These are phyloP conservation scores for Ceryle rudis DNA, from an alignment of 2,797 vertebrate species.

Conservation along the genomic window DNA sequence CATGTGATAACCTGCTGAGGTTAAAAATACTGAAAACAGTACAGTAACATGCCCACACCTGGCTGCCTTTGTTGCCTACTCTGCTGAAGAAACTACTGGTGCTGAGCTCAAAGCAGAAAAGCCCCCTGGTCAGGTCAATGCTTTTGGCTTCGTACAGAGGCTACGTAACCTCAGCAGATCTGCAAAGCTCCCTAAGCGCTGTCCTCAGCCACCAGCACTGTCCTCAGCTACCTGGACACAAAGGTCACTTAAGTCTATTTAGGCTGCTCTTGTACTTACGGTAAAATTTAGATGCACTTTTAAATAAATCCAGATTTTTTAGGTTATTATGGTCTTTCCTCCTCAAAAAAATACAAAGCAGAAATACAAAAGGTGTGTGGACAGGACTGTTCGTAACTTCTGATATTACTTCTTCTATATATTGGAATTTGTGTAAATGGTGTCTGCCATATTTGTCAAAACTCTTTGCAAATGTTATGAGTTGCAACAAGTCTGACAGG, in stretches of 20 bases:
- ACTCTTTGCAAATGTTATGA: neutral
- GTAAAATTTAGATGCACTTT: neutral
- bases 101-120: neutral
- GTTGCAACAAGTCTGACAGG: neutral
- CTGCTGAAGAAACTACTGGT: too few relatives aligned
- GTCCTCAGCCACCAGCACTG: neutral
- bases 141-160: neutral
- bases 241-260: neutral
- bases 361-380: neutral
- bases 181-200: neutral
- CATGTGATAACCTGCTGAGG: neutral
- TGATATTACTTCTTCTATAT: neutral
- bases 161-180: neutral
- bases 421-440: neutral
- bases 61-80: too few relatives aligned
- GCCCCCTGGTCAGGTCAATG: rapidly evolving
- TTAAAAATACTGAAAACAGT: neutral
- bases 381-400: neutral
- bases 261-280: neutral
- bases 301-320: neutral
- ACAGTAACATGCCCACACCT: neutral
- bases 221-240: neutral
- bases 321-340: neutral
- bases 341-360: neutral
- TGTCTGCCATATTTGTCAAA: neutral